phyloP scores from a whole-genome alignment of 2,113 vertebrate genomes.

The Bubo bubo region DNA sequence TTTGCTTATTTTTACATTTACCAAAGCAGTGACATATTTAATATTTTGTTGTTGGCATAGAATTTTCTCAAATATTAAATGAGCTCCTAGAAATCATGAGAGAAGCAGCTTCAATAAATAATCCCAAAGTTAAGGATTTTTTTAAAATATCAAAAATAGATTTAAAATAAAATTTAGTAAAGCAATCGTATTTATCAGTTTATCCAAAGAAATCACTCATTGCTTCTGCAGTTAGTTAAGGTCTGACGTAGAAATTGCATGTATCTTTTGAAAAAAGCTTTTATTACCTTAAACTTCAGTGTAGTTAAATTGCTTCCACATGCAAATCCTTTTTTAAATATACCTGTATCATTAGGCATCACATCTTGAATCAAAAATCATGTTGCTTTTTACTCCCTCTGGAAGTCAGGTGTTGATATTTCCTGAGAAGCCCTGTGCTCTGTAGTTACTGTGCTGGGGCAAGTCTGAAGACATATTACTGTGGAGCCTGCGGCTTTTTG shows the following conservation, averaged over 20 bases:
- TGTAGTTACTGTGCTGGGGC: not conserved
- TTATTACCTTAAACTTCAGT: not conserved
- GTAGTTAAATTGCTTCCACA: not conserved
- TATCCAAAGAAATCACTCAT: not conserved
- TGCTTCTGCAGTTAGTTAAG: not conserved
- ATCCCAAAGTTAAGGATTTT: not conserved
- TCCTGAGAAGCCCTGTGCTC: conserved; percentile 3
- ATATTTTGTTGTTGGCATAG: not conserved
- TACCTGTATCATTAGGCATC: not conserved
- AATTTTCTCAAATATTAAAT: not conserved
- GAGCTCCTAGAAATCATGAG: not conserved
- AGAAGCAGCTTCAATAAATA: not conserved
- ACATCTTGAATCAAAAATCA: not conserved
- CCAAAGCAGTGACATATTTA: not conserved
- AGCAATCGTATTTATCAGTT: not conserved
- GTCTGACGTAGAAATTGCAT: not conserved
- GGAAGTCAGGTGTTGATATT: conserved; percentile 12
- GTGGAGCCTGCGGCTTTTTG: not conserved
- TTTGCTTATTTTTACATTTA: not conserved
- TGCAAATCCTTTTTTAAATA: not conserved
- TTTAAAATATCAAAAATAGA: not conserved
- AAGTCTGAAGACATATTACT: not conserved
- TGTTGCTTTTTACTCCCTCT: not conserved
- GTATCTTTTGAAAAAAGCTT: not conserved
- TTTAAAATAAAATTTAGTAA: not conserved